phyloP scores from a whole-genome alignment of 2,888 invertebrate species.

The Drosophila acutilabella region DNA sequence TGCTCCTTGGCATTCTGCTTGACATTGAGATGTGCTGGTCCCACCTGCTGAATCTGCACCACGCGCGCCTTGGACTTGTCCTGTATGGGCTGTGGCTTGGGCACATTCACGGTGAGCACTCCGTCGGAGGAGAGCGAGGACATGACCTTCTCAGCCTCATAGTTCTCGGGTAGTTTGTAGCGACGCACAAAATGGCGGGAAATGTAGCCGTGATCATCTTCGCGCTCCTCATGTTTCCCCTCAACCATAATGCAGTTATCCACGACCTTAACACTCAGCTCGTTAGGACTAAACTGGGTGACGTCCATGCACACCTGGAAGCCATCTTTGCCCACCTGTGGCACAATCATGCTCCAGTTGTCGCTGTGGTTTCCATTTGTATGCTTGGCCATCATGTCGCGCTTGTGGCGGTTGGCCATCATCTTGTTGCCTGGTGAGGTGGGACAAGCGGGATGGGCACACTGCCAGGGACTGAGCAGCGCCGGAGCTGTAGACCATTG shows the following conservation, averaged over 20 bases:
- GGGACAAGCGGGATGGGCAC: constrained; percentile 49
- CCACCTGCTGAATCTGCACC: constrained; percentile 88
- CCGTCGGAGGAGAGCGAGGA: constrained; percentile 93
- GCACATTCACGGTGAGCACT: constrained; percentile 90
- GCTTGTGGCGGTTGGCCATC: constrained; percentile 45
- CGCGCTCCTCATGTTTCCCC: constrained; percentile 90
- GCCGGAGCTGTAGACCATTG: constrained; percentile 21
- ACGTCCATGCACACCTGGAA: constrained; percentile 90
- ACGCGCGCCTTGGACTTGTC: constrained; percentile 86
- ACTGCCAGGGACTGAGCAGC: constrained; percentile 56
- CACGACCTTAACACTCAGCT: constrained; percentile 89
- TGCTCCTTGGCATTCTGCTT: constrained; percentile 63
- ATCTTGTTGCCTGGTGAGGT: constrained; percentile 47
- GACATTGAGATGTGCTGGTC: constrained; percentile 85
- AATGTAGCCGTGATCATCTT: constrained; percentile 90
- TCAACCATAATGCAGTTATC: constrained; percentile 88
- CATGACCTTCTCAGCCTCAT: constrained; percentile 89
- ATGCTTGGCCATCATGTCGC: constrained; percentile 41
- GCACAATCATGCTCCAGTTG: constrained; percentile 10
- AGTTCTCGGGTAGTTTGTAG: constrained; percentile 89
- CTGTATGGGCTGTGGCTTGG: constrained; percentile 84
- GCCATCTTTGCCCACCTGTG: constrained; percentile 87
- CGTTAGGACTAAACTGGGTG: constrained; percentile 89
- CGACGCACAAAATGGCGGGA: constrained; percentile 92
- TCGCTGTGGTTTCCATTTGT: constrained; percentile 9